Conservation (phyloP, 2,797 vertebrate genomes). For the Pelobates cultripes region DNA sequence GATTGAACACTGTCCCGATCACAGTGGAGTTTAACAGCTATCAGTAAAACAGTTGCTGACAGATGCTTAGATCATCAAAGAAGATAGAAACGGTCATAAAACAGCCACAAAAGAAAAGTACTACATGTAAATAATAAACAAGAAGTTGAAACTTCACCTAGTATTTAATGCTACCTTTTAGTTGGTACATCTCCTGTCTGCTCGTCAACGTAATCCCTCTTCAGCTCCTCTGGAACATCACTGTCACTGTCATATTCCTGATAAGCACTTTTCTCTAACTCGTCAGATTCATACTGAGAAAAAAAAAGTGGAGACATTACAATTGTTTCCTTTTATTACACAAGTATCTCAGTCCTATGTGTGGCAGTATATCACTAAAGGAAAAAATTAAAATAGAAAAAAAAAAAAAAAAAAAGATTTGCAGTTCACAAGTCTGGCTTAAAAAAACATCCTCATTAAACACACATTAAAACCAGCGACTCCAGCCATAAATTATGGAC, state of each 20-base stretch:
- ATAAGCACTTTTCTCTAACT: conserved; percentile 93
- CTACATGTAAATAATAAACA: too few relatives aligned
- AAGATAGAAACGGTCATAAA: too few relatives aligned
- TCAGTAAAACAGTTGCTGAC: too few relatives aligned
- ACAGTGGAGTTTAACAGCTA: too few relatives aligned
- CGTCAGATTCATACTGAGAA: conserved; percentile 94
- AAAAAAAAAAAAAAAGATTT: not conserved
- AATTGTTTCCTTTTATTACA: not conserved
- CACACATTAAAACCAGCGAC: not conserved
- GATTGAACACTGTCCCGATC: too few relatives aligned
- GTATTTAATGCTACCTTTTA: conserved; percentile 80
- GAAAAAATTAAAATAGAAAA: not conserved
- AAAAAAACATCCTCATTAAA: not conserved
- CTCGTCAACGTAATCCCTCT: conserved; percentile 96
- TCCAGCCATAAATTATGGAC: not conserved
- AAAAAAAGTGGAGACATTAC: not conserved
- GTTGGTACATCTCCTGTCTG: conserved; percentile 92
- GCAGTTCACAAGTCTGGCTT: not conserved
- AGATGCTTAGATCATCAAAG: too few relatives aligned
- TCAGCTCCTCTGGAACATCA: conserved; percentile 94
- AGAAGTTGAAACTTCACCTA: not conserved
- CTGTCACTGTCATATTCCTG: conserved; percentile 98
- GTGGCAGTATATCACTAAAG: not conserved
- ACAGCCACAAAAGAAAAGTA: too few relatives aligned
- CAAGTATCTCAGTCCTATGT: not conserved